Percentiles rank a stretch among this genome's conserved stretches.
Conservation (phyloP, 2,113 vertebrate species). For the Neotragus moschatus region DNA sequence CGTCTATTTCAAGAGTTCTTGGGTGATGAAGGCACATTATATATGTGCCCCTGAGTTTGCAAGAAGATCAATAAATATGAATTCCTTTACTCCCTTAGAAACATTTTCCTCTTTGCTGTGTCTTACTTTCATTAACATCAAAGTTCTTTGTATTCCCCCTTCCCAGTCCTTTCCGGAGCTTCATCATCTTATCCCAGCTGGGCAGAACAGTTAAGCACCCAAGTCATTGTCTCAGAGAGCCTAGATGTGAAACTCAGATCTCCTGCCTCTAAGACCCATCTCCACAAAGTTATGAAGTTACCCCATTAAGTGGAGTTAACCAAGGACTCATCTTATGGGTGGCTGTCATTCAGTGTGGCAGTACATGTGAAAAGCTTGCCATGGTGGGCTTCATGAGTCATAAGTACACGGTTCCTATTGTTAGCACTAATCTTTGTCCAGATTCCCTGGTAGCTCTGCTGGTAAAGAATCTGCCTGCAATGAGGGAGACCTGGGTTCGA, state of each 20-base stretch:
- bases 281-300: neutral
- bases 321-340: neutral
- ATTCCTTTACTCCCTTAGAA: neutral
- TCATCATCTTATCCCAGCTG: neutral
- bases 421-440: neutral
- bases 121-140: neutral
- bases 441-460: neutral
- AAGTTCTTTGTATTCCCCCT: neutral
- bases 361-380: too few species aligned
- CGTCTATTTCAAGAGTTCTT: neutral
- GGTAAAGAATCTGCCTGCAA: neutral
- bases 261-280: neutral
- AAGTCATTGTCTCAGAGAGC: neutral
- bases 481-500: neutral
- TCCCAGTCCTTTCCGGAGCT: neutral
- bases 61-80: neutral
- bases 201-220: neutral
- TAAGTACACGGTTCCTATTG: neutral
- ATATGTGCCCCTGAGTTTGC: neutral
- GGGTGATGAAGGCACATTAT: neutral
- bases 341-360: rapidly evolving
- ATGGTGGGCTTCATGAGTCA: neutral
- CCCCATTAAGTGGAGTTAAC: neutral
- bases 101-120: neutral
- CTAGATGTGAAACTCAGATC: neutral